phyloP scores from a whole-genome alignment of 2,113 vertebrate genomes.

The Hydropotes inermis region DNA sequence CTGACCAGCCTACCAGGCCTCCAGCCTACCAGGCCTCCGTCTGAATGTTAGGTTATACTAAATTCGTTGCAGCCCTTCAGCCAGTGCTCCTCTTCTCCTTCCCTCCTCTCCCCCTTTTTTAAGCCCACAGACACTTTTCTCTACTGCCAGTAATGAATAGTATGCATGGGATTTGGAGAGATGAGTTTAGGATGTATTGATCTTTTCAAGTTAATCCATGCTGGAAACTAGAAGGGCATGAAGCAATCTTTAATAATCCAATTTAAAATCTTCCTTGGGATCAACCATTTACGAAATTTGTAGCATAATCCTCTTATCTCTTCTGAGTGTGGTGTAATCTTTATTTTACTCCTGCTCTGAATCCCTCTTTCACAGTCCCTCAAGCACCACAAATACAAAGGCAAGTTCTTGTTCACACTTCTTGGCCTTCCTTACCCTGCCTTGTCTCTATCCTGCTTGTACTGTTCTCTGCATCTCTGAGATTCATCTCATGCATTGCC shows the following conservation, averaged over 20 bases:
- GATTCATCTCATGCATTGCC: background rate
- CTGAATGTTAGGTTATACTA: background rate
- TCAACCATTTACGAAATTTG: background rate
- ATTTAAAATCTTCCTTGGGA: background rate
- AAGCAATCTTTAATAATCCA: background rate
- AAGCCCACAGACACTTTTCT: background rate
- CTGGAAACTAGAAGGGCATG: background rate
- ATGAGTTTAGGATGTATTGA: background rate
- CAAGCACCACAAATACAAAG: background rate
- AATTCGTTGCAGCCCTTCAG: background rate
- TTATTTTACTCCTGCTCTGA: background rate
- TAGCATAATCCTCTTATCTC: background rate
- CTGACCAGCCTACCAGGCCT: no score
- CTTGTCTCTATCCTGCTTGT: background rate
- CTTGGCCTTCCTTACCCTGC: background rate
- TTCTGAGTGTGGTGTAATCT: background rate
- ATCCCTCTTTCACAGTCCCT: background rate
- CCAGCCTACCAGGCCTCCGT: no score
- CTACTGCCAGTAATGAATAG: background rate
- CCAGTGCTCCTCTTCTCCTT: background rate
- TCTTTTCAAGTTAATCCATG: background rate
- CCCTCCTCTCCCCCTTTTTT: no score
- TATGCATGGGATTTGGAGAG: background rate
- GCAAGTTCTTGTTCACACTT: background rate
- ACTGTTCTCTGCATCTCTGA: background rate